Evolutionary conservation across 1,140 invertebrate species (phyloP), one percentile per base, ranked within the genome.

Genomic region (Aphidius gifuensis): DNA sequence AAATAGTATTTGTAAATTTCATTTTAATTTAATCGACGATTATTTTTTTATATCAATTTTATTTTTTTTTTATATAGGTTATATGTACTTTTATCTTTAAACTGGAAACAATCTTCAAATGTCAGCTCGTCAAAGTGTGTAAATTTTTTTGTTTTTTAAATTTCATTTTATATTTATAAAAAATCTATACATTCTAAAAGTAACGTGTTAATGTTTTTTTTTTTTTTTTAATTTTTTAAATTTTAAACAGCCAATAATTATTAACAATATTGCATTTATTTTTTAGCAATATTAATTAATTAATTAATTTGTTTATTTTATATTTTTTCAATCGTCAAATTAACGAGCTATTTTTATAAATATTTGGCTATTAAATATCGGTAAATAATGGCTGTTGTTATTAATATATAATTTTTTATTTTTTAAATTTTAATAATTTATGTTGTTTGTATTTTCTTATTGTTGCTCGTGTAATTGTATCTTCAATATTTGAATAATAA

Each of bases 121-220:
- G 51, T 61, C 59, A 61, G 59, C 59, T 61, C 43, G 39, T 55
- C 8, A 21, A 55, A 43, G 50, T 61, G 59, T 9, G 45, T 61
- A 43, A 46, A 54, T 8, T 60, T 40, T n/a, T 44, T 16, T 53
- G 44, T 43, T 55, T 40, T 43, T 42, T 55, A 42, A 38, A 16
- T 55, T 39, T 43, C 11, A 42, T 16, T 42, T 55, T 55, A n/a
- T 55, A 53, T 54, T 54, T 43, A 51, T 61, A 61, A 54, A 61
- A 61, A 61, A 61, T 61, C 59, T 61, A 61, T 61, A 61, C 59
- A 61, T 53, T 38, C 50, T 61, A 61, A 61, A 60, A 61, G n/a
- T 61, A 61, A 61, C n/a, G 23, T 59, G 48, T 11, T 50, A 50
- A 21, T 42, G 43, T n/a, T 40, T 47, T 50, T 49, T n/a, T 47